These are phyloP conservation scores for Ciconia boyciana DNA, from an alignment of 2,113 vertebrate species.

Conservation along the genomic window DNA sequence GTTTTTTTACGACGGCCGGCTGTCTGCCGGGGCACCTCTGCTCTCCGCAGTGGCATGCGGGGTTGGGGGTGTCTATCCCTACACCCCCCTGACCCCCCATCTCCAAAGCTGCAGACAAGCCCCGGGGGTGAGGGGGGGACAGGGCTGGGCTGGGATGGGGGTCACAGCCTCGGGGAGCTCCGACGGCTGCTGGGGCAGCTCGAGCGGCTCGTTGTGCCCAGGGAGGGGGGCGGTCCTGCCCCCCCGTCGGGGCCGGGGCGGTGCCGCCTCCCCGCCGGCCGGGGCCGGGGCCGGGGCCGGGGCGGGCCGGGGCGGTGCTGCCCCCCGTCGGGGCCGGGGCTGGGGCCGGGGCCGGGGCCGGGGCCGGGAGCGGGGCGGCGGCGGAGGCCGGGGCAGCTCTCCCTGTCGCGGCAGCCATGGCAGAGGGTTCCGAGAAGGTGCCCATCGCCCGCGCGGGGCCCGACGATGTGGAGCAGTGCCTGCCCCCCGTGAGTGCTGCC, in stretches of 20 bases:
- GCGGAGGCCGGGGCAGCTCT: neutral
- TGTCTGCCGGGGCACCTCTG: neutral
- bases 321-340: neutral
- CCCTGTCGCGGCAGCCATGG: constrained; percentile 65
- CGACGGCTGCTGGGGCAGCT: neutral
- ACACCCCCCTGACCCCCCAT: fast-evolving
- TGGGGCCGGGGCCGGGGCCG: neutral
- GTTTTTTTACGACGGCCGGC: neutral
- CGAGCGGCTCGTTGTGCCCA: neutral
- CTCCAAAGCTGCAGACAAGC: neutral
- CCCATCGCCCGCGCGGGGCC: constrained; percentile 75
- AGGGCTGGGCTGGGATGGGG: neutral
- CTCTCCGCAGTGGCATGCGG: fast-evolving
- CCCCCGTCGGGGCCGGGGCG: neutral
- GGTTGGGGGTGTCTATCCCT: neutral
- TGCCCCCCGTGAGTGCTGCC: constrained; percentile 79
- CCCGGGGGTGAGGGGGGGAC: fast-evolving
- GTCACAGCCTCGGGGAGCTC: neutral
- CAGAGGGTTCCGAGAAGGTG: constrained; percentile 76
- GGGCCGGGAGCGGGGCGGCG: neutral
- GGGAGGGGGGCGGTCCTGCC: neutral
- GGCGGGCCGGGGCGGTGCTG: constrained; percentile 23
- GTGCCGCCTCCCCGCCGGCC: neutral
- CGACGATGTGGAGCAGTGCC: constrained; percentile 74
- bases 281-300: neutral